phyloP scores from a whole-genome alignment of 92 coral and sea anemone species.

The Pocillopora grandis region DNA sequence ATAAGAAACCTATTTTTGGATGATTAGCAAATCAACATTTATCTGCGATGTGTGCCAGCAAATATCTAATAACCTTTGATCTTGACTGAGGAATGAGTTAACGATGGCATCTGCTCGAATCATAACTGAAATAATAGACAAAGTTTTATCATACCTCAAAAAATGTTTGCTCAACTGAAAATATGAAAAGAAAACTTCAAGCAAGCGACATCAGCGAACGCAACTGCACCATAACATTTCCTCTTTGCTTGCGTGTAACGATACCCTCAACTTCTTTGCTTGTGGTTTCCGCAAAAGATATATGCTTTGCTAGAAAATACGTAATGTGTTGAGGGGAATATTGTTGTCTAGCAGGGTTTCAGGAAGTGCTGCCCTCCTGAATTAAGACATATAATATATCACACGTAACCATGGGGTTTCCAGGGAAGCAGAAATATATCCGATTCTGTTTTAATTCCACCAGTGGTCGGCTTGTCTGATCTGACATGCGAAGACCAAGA shows the following conservation, averaged over 20 bases:
- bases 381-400: not conserved
- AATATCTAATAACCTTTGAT: constrained; percentile 4
- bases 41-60: not conserved
- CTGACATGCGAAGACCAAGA: no score
- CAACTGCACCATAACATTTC: not conserved
- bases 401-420: not conserved
- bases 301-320: no score
- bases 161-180: not conserved
- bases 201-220: not conserved
- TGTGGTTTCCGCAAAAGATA: not conserved
- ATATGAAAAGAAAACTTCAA: not conserved
- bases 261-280: not conserved
- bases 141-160: no score
- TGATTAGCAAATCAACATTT: not conserved
- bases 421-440: not conserved
- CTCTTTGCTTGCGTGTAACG: not conserved
- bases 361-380: not conserved
- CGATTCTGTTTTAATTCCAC: not conserved
- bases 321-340: not conserved
- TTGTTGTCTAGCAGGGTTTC: not conserved
- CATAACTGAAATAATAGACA: not conserved
- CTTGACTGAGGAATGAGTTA: not conserved
- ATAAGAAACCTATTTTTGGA: not conserved
- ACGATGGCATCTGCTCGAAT: no score
- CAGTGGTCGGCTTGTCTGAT: no score